These are phyloP conservation scores for Lucifuga dentata DNA, from an alignment of 2,113 vertebrate species.

Conservation along the genomic window DNA sequence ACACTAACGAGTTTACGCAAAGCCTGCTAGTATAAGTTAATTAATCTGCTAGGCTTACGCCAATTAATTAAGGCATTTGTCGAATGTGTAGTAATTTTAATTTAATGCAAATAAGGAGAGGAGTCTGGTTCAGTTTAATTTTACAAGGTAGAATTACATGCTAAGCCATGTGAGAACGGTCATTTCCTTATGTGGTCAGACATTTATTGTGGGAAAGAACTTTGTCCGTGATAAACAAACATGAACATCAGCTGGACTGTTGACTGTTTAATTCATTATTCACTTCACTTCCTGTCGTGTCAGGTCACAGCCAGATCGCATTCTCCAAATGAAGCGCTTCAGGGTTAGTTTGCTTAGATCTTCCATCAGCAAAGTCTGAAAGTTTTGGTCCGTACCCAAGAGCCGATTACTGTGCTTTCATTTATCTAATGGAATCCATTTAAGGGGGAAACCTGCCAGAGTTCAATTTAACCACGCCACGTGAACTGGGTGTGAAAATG, in stretches of 20 bases:
- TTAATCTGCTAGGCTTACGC: conserved; percentile 36
- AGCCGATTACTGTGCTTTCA: conserved; percentile 10
- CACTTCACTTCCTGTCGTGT: background rate
- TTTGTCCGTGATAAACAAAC: background rate
- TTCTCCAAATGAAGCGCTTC: conserved; percentile 35
- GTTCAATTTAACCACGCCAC: conserved; percentile 18
- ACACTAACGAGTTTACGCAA: conserved; percentile 20
- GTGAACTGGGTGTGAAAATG: conserved; percentile 42
- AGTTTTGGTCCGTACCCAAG: conserved; percentile 39
- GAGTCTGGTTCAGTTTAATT: conserved; percentile 15
- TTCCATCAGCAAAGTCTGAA: too few relatives aligned
- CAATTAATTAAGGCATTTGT: conserved; percentile 46
- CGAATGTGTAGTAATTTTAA: conserved; percentile 8
- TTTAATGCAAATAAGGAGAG: conserved; percentile 19
- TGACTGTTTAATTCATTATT: background rate
- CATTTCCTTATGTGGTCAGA: conserved; percentile 12
- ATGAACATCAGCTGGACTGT: background rate
- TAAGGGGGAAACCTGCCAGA: conserved; percentile 7
- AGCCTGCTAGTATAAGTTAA: conserved; percentile 11
- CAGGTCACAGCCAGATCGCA: background rate
- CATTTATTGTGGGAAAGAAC: background rate
- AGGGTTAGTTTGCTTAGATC: background rate
- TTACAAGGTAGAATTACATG: conserved; percentile 5
- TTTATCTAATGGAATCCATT: background rate
- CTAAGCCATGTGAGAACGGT: background rate